Conservation (phyloP, 2,113 vertebrate genomes). For the Ceyx melanurus region DNA sequence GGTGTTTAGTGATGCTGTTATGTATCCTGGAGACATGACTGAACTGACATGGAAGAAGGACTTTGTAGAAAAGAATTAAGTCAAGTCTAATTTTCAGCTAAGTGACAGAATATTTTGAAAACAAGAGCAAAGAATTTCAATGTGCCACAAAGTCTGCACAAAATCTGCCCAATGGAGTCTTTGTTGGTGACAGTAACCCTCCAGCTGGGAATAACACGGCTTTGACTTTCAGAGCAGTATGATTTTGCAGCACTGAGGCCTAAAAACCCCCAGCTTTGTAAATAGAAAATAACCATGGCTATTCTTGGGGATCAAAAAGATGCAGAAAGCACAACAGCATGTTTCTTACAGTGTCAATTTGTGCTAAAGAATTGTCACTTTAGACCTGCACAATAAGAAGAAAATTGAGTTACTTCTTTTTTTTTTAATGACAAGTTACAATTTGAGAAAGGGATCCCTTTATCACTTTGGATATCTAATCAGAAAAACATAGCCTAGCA, state of each 20-base stretch:
- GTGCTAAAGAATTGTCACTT: background rate
- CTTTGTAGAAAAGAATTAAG: background rate
- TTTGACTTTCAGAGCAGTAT: background rate
- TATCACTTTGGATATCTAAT: background rate
- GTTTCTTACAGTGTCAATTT: background rate
- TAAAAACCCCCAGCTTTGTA: fast-evolving
- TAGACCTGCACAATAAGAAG: background rate
- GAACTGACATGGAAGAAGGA: background rate
- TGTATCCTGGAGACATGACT: background rate
- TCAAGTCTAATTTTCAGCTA: background rate
- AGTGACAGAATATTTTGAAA: background rate
- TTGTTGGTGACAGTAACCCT: background rate
- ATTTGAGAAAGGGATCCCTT: background rate
- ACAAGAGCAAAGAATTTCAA: background rate
- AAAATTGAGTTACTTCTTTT: background rate
- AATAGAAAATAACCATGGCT: background rate
- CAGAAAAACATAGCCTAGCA: background rate
- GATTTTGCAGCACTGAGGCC: background rate
- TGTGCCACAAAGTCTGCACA: background rate
- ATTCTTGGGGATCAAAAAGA: background rate
- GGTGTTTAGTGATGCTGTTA: background rate
- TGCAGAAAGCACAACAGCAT: background rate
- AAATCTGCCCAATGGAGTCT: background rate
- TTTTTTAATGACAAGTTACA: background rate
- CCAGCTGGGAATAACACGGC: background rate